Evolutionary conservation across 2,113 vertebrate species (phyloP), one percentile per base, ranked within the genome.

Genomic region (Coracopsis vasa): DNA sequence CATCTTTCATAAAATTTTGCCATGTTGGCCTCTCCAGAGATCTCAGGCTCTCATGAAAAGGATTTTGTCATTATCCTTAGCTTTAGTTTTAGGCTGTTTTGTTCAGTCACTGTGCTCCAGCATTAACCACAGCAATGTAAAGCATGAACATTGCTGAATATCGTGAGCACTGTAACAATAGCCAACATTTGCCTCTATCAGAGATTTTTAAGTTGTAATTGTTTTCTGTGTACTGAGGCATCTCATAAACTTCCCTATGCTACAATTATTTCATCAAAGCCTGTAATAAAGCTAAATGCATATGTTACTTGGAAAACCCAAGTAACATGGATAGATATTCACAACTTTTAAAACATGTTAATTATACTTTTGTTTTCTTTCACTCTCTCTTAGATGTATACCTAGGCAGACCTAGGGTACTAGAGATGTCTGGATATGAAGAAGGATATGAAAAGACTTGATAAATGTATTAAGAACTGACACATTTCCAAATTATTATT

Each of bases 51-150:
- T 1, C 2, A 41, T 62, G 37, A 51, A 93, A 85, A 77, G 65
- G 33, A 16, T 39, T 54, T 65, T 48, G 35, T 74, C 35, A 3
- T 95, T 91, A 60, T 51, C 27, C 61, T 64, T 45, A 69, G 41
- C 48, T 92, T 91, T 61, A 85, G 62, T 69, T 94, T 94, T n/a
- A 86, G 85, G 19, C 67, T 84, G 33, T 56, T 95, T 84, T 81
- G 5, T 70, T 88, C 50, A 78, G 42, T 74, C 71, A 77, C 35
- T 75, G 6, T 90, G 42, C 41, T 90, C 53, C 58, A 83, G 41
- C 37, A 84, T 64, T 74, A 88, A 84, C 69, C 75, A 92, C 82
- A 90, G 82, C 54, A 92, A 94, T 88, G 75, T 48, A 69, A 96
- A 90, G 42, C 70, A 83, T 71, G 90, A 78, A 29, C 27, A 41